phyloP scores from a whole-genome alignment of 2,113 vertebrate genomes.

The Myodes glareolus region DNA sequence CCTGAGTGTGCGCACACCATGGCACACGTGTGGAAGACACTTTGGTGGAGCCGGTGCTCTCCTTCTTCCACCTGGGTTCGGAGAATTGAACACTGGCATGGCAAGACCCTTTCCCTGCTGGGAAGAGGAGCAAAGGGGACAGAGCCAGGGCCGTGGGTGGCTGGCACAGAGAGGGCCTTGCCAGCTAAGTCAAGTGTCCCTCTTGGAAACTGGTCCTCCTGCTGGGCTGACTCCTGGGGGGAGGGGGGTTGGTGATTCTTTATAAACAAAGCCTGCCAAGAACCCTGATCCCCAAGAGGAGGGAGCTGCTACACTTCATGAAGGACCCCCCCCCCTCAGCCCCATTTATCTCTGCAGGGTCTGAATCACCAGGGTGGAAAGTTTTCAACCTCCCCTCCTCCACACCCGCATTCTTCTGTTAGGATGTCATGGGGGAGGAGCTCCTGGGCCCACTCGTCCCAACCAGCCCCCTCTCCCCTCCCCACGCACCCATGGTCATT shows the following conservation, averaged over 20 bases:
- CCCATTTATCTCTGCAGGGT: conserved; percentile 70
- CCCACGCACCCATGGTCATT: conserved; percentile 31
- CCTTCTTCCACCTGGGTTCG: background rate
- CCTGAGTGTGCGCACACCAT: background rate
- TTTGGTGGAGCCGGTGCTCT: too few species aligned
- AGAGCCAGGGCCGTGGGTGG: background rate
- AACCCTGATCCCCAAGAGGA: background rate
- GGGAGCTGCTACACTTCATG: background rate
- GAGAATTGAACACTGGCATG: background rate
- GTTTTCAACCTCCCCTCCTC: conserved; percentile 74
- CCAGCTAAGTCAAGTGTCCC: background rate
- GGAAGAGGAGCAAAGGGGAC: background rate
- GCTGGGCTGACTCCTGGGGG: background rate
- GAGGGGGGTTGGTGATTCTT: background rate
- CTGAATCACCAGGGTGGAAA: conserved; percentile 76
- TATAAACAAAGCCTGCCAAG: conserved; percentile 48
- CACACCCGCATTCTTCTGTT: conserved; percentile 73
- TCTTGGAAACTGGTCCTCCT: background rate
- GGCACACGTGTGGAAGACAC: background rate
- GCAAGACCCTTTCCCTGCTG: background rate
- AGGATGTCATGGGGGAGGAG: conserved; percentile 80
- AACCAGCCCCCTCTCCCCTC: background rate
- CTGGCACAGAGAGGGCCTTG: background rate
- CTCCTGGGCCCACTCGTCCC: background rate
- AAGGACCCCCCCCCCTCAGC: background rate